Conservation (phyloP, 2,888 invertebrate species). For the Liopterus haemorrhoidalis region DNA sequence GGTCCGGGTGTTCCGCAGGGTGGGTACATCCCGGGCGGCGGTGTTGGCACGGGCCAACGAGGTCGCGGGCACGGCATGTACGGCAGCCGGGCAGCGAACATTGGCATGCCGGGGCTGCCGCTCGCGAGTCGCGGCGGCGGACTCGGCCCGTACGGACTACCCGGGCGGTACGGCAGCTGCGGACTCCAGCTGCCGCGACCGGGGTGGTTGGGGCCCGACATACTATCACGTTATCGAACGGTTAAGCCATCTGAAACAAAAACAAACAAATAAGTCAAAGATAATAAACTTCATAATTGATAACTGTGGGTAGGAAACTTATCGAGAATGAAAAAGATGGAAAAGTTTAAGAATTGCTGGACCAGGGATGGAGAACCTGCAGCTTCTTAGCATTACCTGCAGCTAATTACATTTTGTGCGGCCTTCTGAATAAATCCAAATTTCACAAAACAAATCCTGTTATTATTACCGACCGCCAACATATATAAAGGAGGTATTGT, state of each 20-base stretch:
- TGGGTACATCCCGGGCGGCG: constrained; percentile 49
- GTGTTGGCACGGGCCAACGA: constrained; percentile 55
- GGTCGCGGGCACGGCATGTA: constrained; percentile 62
- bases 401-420: too few relatives aligned
- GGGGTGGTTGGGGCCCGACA: constrained; percentile 32
- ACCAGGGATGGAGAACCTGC: too few relatives aligned
- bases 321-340: too few relatives aligned
- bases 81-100: constrained; percentile 47
- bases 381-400: too few relatives aligned
- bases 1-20: constrained; percentile 49
- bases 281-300: too few relatives aligned
- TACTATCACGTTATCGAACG: background rate
- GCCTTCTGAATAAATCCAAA: too few relatives aligned
- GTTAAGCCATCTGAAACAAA: constrained; percentile 8
- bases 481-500: too few relatives aligned
- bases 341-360: too few relatives aligned
- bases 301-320: too few relatives aligned
- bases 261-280: too few relatives aligned
- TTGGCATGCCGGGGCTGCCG: constrained; percentile 43
- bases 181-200: constrained; percentile 53
- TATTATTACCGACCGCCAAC: too few relatives aligned
- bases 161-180: constrained; percentile 57
- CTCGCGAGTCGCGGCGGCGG: constrained; percentile 64
- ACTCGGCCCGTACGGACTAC: constrained; percentile 70
- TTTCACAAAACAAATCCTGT: too few relatives aligned